phyloP scores from a whole-genome alignment of 2,113 vertebrate genomes.

The human region DNA sequence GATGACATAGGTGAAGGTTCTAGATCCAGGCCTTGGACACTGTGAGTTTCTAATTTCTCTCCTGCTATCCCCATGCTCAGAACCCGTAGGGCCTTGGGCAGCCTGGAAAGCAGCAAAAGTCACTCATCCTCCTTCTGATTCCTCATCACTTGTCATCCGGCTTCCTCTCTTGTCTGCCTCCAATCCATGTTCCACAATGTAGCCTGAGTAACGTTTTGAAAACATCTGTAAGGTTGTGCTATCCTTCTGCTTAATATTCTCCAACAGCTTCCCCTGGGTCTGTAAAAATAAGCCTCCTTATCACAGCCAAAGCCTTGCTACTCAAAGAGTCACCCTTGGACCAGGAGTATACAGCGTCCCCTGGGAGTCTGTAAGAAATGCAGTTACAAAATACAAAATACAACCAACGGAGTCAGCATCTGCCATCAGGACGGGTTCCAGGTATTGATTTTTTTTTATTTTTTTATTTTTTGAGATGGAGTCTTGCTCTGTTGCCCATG shows the following conservation, averaged over 20 bases:
- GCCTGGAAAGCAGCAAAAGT: neutral
- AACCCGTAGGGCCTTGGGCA: neutral
- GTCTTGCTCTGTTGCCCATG: too few relatives aligned
- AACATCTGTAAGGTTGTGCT: neutral
- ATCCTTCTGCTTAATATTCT: conserved; percentile 40
- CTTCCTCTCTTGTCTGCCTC: neutral
- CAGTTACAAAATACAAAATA: neutral
- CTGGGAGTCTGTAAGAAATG: neutral
- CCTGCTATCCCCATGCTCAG: neutral
- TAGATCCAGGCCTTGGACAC: neutral
- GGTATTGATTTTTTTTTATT: too few relatives aligned
- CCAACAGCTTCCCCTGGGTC: neutral
- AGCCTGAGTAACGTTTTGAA: neutral
- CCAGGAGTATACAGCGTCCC: neutral
- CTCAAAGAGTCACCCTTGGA: conserved; percentile 13
- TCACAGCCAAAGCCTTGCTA: neutral
- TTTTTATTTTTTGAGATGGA: too few relatives aligned
- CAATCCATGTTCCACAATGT: neutral
- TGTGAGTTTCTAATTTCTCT: neutral
- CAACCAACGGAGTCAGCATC: neutral
- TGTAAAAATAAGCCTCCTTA: conserved; percentile 30
- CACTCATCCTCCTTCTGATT: neutral
- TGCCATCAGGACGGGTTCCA: neutral
- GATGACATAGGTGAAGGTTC: neutral
- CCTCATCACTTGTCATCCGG: neutral